phyloP scores from a whole-genome alignment of 2,113 vertebrate genomes.

The Ctenomys sociabilis region DNA sequence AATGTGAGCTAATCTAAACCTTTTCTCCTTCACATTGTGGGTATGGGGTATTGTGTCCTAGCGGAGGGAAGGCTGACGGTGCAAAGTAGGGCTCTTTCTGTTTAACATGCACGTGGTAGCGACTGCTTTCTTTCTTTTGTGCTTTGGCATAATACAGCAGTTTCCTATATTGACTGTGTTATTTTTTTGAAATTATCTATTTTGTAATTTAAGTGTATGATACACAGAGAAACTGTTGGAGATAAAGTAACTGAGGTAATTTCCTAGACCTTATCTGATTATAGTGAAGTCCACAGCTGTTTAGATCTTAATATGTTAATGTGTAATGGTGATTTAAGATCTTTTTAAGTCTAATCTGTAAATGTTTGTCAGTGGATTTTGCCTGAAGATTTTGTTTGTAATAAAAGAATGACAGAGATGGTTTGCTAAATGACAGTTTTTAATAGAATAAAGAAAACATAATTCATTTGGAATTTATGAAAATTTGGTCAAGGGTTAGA shows the following conservation, averaged over 20 bases:
- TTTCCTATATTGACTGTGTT: conserved; percentile 43
- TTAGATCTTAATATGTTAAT: conserved; percentile 15
- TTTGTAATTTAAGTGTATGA: conserved; percentile 64
- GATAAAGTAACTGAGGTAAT: not conserved
- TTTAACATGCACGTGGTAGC: not conserved
- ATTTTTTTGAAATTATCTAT: conserved; percentile 52
- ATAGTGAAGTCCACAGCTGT: not conserved
- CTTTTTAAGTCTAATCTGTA: conserved; percentile 18
- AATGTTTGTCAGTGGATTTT: conserved; percentile 42
- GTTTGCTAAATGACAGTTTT: not conserved
- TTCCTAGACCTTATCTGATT: conserved; percentile 38
- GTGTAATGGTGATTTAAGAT: conserved; percentile 37
- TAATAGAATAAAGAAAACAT: not conserved
- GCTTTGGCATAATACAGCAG: not conserved
- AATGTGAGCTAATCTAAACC: not conserved
- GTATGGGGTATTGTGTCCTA: not conserved
- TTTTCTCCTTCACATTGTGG: not conserved
- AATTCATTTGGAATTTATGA: conserved; percentile 50
- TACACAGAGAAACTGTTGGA: conserved; percentile 29
- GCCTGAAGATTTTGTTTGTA: conserved; percentile 43
- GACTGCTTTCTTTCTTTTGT: not conserved
- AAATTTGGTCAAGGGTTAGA: not conserved
- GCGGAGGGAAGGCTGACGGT: not conserved
- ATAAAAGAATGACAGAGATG: not conserved
- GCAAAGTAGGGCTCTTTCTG: not conserved